phyloP scores from a whole-genome alignment of 1,140 invertebrate genomes.

The Meloidogyne chitwoodi region DNA sequence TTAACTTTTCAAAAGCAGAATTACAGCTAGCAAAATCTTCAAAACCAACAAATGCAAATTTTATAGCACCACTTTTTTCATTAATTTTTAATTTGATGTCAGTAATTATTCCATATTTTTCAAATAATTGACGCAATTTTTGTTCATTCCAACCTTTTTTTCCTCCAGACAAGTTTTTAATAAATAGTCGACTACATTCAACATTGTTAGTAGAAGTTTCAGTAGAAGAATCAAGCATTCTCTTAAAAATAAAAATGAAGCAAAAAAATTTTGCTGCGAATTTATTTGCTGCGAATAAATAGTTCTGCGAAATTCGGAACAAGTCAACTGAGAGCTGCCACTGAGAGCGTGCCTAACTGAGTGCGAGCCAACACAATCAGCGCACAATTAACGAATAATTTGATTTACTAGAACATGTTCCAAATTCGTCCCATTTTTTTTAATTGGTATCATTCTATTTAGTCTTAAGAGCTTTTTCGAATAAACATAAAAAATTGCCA shows the following conservation, averaged over 20 bases:
- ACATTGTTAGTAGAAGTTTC: not conserved
- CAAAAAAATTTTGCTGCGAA: too few relatives aligned
- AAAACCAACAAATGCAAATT: conserved; percentile 59
- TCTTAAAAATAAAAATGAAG: not conserved
- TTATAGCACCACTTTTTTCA: conserved; percentile 63
- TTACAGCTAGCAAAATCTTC: conserved; percentile 79
- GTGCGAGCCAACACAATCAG: too few relatives aligned
- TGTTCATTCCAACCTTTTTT: conserved; percentile 71
- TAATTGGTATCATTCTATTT: too few relatives aligned
- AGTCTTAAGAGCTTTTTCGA: too few relatives aligned
- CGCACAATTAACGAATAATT: too few relatives aligned
- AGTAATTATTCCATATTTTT: conserved; percentile 76
- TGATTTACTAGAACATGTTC: too few relatives aligned
- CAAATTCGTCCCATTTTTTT: too few relatives aligned
- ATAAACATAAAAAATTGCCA: too few relatives aligned
- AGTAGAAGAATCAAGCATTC: not conserved
- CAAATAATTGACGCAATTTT: conserved; percentile 73
- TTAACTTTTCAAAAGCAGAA: conserved; percentile 72
- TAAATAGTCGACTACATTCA: conserved; percentile 60
- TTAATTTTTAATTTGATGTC: conserved; percentile 89
- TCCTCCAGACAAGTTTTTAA: conserved; percentile 75
- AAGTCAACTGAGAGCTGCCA: too few relatives aligned
- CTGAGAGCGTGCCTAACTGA: too few relatives aligned
- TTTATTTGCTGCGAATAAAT: too few relatives aligned
- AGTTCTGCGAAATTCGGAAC: too few relatives aligned